phyloP scores from a whole-genome alignment of 30 jellyfish, hydroid and myxozoan genomes.

The Aurelia coerulea region DNA sequence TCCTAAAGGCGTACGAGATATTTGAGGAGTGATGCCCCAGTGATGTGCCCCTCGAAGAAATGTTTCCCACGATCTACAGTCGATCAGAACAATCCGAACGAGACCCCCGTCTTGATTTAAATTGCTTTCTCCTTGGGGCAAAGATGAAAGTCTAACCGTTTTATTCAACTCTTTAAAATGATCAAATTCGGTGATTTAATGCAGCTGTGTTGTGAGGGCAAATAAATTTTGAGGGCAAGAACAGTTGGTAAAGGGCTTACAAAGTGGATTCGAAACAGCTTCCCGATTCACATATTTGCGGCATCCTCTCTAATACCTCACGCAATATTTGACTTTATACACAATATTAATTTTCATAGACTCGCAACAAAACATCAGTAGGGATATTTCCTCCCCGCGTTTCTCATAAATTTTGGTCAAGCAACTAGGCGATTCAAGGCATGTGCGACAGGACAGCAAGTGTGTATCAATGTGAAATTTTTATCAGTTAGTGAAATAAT shows the following conservation, averaged over 20 bases:
- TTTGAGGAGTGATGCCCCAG: no score
- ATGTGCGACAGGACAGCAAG: not conserved
- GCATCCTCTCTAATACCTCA: not conserved
- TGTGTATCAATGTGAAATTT: not conserved
- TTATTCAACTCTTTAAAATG: not conserved
- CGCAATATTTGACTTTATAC: not conserved
- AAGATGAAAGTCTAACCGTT: no score
- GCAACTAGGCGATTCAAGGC: not conserved
- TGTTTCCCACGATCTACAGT: no score
- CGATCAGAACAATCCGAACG: no score
- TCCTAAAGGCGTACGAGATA: no score
- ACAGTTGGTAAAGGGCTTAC: not conserved
- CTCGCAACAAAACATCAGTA: no score
- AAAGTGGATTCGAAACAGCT: slow-evolving; percentile 5
- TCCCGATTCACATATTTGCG: not conserved
- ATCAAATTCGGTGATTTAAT: not conserved
- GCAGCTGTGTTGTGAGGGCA: slow-evolving; percentile 6
- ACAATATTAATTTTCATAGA: not conserved
- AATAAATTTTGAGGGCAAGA: slow-evolving; percentile 4
- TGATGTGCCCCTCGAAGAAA: no score
- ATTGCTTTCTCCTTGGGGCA: no score
- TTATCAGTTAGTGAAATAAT: no score
- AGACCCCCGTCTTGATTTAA: no score
- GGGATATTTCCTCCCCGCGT: not conserved
- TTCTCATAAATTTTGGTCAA: not conserved